These are phyloP conservation scores for Pseudoatta argentina DNA, from an alignment of 1,140 invertebrate species.

Conservation along the genomic window DNA sequence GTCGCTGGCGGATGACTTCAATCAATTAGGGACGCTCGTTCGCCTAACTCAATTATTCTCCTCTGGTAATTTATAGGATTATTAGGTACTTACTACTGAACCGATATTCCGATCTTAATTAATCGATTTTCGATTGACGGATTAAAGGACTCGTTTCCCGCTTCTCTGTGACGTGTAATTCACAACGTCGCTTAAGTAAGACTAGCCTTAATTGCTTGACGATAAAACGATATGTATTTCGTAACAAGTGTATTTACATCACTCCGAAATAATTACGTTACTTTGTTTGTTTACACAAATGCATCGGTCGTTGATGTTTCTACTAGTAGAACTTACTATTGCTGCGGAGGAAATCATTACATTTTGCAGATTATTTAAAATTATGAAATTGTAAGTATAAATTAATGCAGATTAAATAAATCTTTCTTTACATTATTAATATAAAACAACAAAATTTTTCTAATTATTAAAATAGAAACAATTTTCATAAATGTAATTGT, in stretches of 20 bases:
- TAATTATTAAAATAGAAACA: background rate
- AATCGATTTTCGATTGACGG: conserved; percentile 25
- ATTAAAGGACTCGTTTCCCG: conserved; percentile 2
- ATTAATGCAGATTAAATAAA: background rate
- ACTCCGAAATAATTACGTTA: background rate
- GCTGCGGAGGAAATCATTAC: background rate
- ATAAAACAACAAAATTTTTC: background rate
- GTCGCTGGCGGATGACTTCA: conserved; percentile 65
- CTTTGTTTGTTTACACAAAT: background rate
- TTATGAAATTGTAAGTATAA: background rate
- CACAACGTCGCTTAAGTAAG: background rate
- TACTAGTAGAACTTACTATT: background rate
- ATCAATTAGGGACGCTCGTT: conserved; percentile 72
- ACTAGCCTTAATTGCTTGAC: background rate
- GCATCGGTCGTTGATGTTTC: background rate
- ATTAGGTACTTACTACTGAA: conserved; percentile 60
- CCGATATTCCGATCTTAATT: conserved; percentile 14
- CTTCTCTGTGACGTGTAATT: background rate
- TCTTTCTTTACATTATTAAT: background rate
- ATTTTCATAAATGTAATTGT: background rate
- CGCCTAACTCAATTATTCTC: conserved; percentile 68
- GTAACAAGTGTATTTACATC: background rate
- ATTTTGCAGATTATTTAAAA: background rate
- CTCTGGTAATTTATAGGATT: conserved; percentile 58
- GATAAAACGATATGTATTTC: background rate